A percentile compares a stretch with the other conserved stretches of the same genome.
These are phyloP conservation scores for Prunella fulvescens DNA, from an alignment of 2,113 vertebrate species.

Conservation along the genomic window DNA sequence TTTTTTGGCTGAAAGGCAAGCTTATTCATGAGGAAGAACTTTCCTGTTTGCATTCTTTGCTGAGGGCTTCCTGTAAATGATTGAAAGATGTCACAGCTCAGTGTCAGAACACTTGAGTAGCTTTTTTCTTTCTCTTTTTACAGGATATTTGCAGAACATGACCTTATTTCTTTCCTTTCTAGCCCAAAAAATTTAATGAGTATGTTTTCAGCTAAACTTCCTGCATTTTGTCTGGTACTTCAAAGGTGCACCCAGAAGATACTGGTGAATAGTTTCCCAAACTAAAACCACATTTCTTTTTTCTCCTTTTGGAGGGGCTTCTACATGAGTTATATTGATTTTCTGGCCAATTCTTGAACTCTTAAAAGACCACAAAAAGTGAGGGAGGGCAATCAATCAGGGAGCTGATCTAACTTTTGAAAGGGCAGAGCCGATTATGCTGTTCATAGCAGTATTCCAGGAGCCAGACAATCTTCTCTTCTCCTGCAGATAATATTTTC, in stretches of 20 bases:
- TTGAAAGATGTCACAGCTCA: conserved; percentile 35
- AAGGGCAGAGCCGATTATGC: conserved; percentile 27
- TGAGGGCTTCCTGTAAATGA: conserved; percentile 36
- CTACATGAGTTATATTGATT: conserved; percentile 45
- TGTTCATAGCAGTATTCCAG: background rate
- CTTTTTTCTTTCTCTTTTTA: background rate
- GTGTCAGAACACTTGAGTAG: background rate
- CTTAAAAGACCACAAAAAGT: conserved; percentile 18
- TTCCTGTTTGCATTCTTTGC: conserved; percentile 43
- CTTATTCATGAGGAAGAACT: conserved; percentile 38
- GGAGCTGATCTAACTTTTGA: conserved; percentile 52
- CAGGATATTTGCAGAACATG: conserved; percentile 33
- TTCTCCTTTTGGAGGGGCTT: background rate
- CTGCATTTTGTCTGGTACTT: conserved; percentile 27
- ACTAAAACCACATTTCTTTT: conserved; percentile 11
- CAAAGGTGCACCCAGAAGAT: conserved; percentile 50
- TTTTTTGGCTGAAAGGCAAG: conserved; percentile 14
- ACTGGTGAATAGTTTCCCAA: conserved; percentile 52
- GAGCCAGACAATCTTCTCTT: background rate
- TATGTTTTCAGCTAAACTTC: conserved; percentile 48
- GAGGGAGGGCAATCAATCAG: background rate
- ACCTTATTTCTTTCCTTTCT: conserved; percentile 39
- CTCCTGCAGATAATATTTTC: conserved; percentile 31
- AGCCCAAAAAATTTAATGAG: conserved; percentile 38
- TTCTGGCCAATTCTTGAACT: conserved; percentile 2